phyloP scores from a whole-genome alignment of 2,888 invertebrate genomes.

The Volucella bombylans region DNA sequence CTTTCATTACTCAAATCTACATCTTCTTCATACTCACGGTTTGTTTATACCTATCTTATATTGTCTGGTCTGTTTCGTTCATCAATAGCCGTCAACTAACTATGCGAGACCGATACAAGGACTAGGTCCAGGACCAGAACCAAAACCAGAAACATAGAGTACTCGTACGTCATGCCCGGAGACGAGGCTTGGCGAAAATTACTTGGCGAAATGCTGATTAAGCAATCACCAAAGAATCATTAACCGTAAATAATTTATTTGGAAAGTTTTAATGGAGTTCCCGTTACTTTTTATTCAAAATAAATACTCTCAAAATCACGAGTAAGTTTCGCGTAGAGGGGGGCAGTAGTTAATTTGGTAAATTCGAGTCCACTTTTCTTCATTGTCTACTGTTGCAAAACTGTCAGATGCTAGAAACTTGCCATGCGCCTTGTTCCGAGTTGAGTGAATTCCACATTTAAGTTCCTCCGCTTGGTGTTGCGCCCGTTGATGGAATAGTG shows the following conservation, averaged over 20 bases:
- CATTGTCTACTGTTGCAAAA: not conserved
- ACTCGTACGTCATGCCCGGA: too few relatives aligned
- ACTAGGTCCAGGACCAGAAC: too few relatives aligned
- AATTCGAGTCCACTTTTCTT: not conserved
- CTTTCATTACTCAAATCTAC: too few relatives aligned
- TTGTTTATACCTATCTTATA: not conserved
- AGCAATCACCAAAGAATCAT: conserved; percentile 67
- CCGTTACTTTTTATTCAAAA: conserved; percentile 57
- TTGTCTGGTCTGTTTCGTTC: not conserved
- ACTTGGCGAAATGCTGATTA: conserved; percentile 67
- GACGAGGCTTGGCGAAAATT: conserved; percentile 42
- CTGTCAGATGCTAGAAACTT: conserved; percentile 22
- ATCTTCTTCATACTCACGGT: too few relatives aligned
- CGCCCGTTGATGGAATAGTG: too few relatives aligned
- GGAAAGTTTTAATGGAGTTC: conserved; percentile 69
- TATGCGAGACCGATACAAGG: not conserved
- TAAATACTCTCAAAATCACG: conserved; percentile 45
- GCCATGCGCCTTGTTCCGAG: not conserved
- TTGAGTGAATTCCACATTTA: conserved; percentile 3
- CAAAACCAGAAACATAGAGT: too few relatives aligned
- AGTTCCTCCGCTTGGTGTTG: not conserved
- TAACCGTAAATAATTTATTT: conserved; percentile 70
- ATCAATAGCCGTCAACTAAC: conserved; percentile 41
- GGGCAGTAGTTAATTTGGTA: too few relatives aligned
- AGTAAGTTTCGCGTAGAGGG: not conserved